These are phyloP conservation scores for Machaerirhynchus nigripectus DNA, from an alignment of 2,113 vertebrate species.

Conservation along the genomic window DNA sequence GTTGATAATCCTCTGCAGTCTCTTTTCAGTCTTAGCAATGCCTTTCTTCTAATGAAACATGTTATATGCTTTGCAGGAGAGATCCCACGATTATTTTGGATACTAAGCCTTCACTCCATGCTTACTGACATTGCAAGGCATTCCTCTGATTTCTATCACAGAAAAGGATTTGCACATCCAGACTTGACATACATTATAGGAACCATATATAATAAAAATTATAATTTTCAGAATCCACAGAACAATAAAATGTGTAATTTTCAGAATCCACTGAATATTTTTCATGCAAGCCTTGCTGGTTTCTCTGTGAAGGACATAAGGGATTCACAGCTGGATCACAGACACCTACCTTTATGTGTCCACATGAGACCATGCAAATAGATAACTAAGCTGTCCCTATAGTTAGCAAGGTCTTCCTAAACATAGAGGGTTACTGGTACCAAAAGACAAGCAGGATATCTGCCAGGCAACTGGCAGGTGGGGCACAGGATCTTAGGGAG, in stretches of 20 bases:
- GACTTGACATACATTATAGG: background rate
- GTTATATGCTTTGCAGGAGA: background rate
- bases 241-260: background rate
- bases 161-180: background rate
- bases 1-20: conserved; percentile 8
- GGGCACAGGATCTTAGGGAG: background rate
- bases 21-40: background rate
- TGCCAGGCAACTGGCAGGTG: background rate
- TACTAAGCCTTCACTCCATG: background rate
- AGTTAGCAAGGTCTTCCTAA: background rate
- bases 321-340: background rate
- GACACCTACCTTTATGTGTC: background rate
- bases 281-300: background rate
- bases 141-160: background rate
- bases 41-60: background rate
- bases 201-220: background rate
- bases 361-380: background rate
- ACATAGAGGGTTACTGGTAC: background rate
- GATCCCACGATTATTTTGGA: background rate
- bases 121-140: background rate
- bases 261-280: background rate
- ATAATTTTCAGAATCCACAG: background rate
- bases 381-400: background rate
- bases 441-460: background rate
- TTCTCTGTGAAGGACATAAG: background rate